Evolutionary conservation across 2,888 invertebrate genomes (phyloP), one percentile per base, ranked within the genome.

Genomic region (Cephus runcator): DNA sequence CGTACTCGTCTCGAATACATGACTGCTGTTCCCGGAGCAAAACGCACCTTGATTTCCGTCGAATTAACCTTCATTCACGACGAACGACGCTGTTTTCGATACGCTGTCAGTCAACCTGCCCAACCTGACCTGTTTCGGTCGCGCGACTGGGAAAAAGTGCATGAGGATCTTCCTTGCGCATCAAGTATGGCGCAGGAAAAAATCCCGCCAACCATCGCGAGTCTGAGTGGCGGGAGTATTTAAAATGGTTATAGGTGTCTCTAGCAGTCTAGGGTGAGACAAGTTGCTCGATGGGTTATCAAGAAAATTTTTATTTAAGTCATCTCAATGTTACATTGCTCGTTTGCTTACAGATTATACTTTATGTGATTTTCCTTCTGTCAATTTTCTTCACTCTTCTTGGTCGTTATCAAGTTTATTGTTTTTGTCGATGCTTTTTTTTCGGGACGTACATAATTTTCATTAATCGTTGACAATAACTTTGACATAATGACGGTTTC

Each of bases 71-170:
- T 87, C 87, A 87, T 87, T 85, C 83, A 86, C 83, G 73, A 79
- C 76, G 73, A 74, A 69, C 30, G 82, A 83, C 78, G 80, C 81
- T 80, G 79, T 86, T 82, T 79, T 81, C 83, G 80, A 82, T 84
- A 82, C 82, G 81, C 83, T 86, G 84, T 85, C 86, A 85, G 83
- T 79, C 80, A 79, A 85, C 83, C 83, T 83, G 84, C 86, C 87
- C 87, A 89, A 88, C 88, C 89, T 89, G 88, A 88, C 88, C 85
- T 84, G 84, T 78, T 83, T 83, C 81, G 80, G 76, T 76, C 73
- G 73, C 79, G 76, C 80, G 75, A 56, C 56, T 56, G 56, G 56
- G 40, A 23, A 56, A 56, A 56, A 56, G 9, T 56, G 56, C 56
- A 56, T 56, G 56, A 56, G 56, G 56, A 56, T 23, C 56, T 56